Conservation (phyloP, 1,140 invertebrate species). For the Parapsyche elsis region DNA sequence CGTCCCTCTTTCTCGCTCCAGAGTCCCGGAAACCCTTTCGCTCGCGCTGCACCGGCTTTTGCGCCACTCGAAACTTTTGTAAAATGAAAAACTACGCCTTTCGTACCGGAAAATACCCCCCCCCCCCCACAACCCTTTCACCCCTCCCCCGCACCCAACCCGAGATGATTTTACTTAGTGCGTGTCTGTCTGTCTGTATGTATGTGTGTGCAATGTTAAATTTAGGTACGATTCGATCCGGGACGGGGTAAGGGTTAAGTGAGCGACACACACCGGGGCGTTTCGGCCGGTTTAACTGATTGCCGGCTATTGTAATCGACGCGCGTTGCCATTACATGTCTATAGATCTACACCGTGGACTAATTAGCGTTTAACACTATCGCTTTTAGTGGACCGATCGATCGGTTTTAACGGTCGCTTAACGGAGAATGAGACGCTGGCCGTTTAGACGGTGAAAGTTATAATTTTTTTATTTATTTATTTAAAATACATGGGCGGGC, state of each 20-base stretch:
- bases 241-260: not conserved
- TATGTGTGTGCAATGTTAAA: not conserved
- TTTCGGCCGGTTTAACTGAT: constrained; percentile 16
- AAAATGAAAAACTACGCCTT: constrained; percentile 46
- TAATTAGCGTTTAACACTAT: constrained; percentile 37
- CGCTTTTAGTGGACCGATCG: constrained; percentile 26
- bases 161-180: not conserved
- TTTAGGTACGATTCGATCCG: not conserved
- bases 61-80: constrained; percentile 48
- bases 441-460: not conserved
- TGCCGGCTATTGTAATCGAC: constrained; percentile 22
- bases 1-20: constrained; percentile 16
- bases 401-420: constrained; percentile 18
- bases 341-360: not conserved
- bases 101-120: constrained; percentile 5
- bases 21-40: constrained; percentile 34
- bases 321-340: not conserved
- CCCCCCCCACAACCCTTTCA: not conserved
- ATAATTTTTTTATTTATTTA: too few relatives aligned
- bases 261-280: constrained; percentile 5
- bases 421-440: not conserved
- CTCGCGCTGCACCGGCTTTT: constrained; percentile 35
- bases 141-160: not conserved
- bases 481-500: too few relatives aligned
- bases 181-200: not conserved